Conservation (phyloP, 1,140 invertebrate genomes). For the Oreohelix idahoensis region DNA sequence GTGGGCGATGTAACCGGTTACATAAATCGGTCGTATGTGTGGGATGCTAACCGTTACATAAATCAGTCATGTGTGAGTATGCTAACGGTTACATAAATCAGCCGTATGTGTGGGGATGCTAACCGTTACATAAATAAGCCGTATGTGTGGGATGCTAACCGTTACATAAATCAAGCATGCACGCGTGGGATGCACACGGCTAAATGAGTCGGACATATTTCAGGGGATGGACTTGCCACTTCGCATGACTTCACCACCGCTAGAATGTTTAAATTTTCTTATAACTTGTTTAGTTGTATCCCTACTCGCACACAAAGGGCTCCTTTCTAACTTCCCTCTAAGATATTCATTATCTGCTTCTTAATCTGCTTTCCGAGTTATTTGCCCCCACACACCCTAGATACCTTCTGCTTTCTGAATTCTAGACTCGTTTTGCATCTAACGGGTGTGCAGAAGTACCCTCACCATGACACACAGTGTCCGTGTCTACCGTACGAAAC, state of each 20-base stretch:
- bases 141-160: too few relatives aligned
- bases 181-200: too few relatives aligned
- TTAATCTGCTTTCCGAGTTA: not conserved
- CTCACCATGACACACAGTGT: not conserved
- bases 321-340: not conserved
- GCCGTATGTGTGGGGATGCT: too few relatives aligned
- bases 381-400: not conserved
- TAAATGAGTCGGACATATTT: too few relatives aligned
- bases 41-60: too few relatives aligned
- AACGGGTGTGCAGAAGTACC: not conserved
- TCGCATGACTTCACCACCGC: not conserved
- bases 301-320: not conserved
- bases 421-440: not conserved
- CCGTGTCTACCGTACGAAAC: not conserved
- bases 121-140: too few relatives aligned
- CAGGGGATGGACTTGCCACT: not conserved
- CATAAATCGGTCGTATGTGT: too few relatives aligned
- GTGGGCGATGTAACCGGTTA: too few relatives aligned
- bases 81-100: too few relatives aligned
- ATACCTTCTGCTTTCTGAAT: not conserved
- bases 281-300: not conserved
- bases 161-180: too few relatives aligned
- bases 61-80: too few relatives aligned
- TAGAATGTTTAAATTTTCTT: not conserved
- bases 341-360: not conserved